Evolutionary conservation across 1,140 invertebrate species (phyloP).

Genomic region (Pogonus chalceus): DNA sequence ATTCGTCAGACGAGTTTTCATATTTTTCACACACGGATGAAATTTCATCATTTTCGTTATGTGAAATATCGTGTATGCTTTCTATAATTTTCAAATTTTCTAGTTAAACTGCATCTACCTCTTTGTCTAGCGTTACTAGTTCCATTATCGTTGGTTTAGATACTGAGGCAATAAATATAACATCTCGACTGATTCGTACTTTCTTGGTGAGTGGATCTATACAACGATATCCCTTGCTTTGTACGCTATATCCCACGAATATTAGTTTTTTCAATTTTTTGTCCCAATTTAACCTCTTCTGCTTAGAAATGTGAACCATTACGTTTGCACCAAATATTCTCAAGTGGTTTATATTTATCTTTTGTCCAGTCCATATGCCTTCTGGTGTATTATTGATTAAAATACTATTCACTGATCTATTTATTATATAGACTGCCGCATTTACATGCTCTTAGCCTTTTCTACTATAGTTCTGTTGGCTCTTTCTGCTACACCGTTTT

Average conservation of each 20-base stretch:
- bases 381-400: constrained; percentile 21
- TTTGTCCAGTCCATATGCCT: constrained; percentile 22
- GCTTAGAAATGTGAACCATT: constrained; percentile 14
- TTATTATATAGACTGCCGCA: not conserved
- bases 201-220: constrained; percentile 17
- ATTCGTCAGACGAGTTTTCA: no score
- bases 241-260: not conserved
- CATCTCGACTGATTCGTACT: constrained; percentile 20
- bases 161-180: constrained; percentile 17
- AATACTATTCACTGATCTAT: constrained; percentile 4
- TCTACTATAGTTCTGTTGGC: constrained; percentile 29
- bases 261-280: constrained; percentile 9
- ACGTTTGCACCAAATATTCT: constrained; percentile 25
- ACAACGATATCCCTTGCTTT: not conserved
- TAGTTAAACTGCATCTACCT: no score
- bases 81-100: no score
- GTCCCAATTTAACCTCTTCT: constrained; percentile 2
- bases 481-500: constrained; percentile 33
- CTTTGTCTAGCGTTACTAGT: not conserved
- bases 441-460: constrained; percentile 29
- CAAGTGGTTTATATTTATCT: not conserved
- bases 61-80: no score
- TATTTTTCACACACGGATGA: no score
- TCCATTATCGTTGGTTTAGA: constrained; percentile 13
- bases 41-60: no score